Evolutionary conservation across 2,113 vertebrate genomes (phyloP), one percentile per base, ranked within the genome.

Genomic region (Rhodinocichla rosea): DNA sequence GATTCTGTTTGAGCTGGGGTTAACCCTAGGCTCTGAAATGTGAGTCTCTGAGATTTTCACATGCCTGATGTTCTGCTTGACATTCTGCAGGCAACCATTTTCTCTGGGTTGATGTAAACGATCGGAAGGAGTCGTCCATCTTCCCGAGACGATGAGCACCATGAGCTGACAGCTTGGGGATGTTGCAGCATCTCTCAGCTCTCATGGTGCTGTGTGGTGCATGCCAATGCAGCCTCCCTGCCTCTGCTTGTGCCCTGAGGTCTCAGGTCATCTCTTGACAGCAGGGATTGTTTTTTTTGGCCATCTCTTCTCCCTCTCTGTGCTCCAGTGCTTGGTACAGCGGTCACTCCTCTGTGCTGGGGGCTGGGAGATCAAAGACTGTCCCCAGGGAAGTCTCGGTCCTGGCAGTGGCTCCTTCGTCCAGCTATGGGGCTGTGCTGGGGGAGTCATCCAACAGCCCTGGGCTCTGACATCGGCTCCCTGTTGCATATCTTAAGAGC

Each of bases 381-480:
- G 32, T 53, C 55, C 42, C 50, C 0, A 0, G 20, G 13, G n/a
- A 45, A 52, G 5, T 53, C 62, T 52, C 7, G 11, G 27, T 77
- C 35, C 30, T 3, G 0, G 16, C 47, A 57, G 27, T 14, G 44
- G 52, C n/a, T 56, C 15, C 47, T 42, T 67, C 15, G 28, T 55
- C 53, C 69, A 75, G 20, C 26, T 40, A 3, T 0, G 1, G 49
- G 30, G 35, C 67, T 80, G 14, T 78, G 27, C 55, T 49, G 35
- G 24, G 11, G 57, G 6, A 37, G 32, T 15, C 1, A 2, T 60
- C 45, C 71, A 20, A 16, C 28, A 77, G 71, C 59, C 40, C 53
- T 40, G 53, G 37, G 20, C 59, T 92, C 53, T 0, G 0, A 11
- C 1, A 1, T 7, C 0, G 0, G 19, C 49, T 90, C 74, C 18